Conservation (phyloP, 2,113 vertebrate genomes). For the Melanocharis versteri region DNA sequence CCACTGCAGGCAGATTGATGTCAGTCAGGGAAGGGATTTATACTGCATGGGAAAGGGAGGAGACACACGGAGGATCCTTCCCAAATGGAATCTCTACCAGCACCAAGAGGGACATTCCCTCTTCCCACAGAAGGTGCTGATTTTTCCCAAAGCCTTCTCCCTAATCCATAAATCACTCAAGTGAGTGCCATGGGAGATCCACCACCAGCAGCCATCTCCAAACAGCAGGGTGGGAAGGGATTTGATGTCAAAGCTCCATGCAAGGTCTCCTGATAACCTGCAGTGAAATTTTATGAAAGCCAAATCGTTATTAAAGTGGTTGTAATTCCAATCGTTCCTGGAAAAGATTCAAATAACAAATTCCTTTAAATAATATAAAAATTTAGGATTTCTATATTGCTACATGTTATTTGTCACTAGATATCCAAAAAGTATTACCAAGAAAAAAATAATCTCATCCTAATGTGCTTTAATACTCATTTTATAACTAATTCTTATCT, state of each 20-base stretch:
- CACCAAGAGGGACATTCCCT: background rate
- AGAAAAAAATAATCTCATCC: background rate
- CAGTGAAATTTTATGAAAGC: background rate
- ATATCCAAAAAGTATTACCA: background rate
- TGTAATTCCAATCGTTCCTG: background rate
- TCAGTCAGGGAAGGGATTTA: background rate
- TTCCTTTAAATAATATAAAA: background rate
- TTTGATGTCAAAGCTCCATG: background rate
- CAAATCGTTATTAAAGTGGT: background rate
- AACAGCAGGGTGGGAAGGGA: background rate
- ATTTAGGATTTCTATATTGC: background rate
- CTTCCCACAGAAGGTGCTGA: background rate
- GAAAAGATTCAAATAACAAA: background rate
- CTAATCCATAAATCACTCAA: background rate
- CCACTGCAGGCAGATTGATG: background rate
- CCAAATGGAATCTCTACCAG: background rate
- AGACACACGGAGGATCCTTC: background rate
- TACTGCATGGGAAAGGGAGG: background rate
- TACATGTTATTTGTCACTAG: rapidly evolving
- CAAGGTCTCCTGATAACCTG: background rate
- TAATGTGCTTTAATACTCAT: background rate
- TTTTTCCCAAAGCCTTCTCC: background rate
- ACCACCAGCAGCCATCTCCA: background rate
- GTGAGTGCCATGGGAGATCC: background rate
- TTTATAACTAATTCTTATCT: background rate